phyloP scores from a whole-genome alignment of 2,797 vertebrate genomes.

The Pagetopsis macropterus region DNA sequence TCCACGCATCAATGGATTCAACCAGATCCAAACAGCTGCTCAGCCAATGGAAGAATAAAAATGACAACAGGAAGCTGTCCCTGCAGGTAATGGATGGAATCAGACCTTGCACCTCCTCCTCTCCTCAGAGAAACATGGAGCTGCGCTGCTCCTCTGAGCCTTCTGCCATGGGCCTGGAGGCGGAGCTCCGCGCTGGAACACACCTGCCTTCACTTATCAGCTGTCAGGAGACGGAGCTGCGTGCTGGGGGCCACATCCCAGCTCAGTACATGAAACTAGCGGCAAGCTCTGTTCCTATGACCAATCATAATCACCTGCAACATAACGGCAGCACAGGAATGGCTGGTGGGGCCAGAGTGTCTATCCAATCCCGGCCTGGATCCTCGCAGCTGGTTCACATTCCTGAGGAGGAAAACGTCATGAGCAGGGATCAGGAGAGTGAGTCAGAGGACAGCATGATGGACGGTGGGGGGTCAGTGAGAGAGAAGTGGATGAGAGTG shows the following conservation, averaged over 20 bases:
- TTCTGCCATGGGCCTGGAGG: constrained; percentile 87
- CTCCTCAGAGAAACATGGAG: constrained; percentile 90
- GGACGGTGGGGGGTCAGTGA: constrained; percentile 86
- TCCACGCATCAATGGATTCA: constrained; percentile 95
- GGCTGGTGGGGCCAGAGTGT: constrained; percentile 88
- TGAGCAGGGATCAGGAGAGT: constrained; percentile 80
- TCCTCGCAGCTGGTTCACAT: constrained; percentile 96
- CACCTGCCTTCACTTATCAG: constrained; percentile 78
- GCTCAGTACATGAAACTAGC: constrained; percentile 81
- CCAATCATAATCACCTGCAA: constrained; percentile 82
- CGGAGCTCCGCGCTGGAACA: constrained; percentile 63
- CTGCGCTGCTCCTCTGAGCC: constrained; percentile 92
- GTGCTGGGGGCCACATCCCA: constrained; percentile 75
- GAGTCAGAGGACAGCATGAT: constrained; percentile 79
- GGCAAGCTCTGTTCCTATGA: constrained; percentile 83
- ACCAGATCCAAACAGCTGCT: constrained; percentile 94
- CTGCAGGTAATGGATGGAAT: constrained; percentile 93
- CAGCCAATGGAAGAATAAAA: constrained; percentile 96
- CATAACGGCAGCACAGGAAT: constrained; percentile 80
- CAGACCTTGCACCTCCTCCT: constrained; percentile 80
- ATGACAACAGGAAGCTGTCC: constrained; percentile 92
- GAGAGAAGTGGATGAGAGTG: constrained; percentile 95
- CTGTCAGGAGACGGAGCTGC: constrained; percentile 80
- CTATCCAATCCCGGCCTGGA: constrained; percentile 92
- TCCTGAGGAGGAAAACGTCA: constrained; percentile 89